phyloP scores from a whole-genome alignment of 2,797 vertebrate genomes.

The Amblyopsis hoosieri region DNA sequence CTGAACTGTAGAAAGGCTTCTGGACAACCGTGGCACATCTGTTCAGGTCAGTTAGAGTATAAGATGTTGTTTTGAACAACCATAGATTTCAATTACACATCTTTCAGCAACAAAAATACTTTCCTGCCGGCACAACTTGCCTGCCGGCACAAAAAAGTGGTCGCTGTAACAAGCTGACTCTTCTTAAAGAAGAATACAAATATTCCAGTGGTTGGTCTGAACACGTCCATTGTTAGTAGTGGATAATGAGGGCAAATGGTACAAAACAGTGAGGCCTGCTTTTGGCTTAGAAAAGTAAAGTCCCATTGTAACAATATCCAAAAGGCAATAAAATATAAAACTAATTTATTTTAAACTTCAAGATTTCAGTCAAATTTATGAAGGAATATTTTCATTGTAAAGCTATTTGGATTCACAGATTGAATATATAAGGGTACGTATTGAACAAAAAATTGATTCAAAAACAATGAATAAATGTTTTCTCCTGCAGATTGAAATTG shows the following conservation, averaged over 20 bases:
- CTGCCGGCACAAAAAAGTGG: conserved; percentile 24
- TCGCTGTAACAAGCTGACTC: conserved; percentile 21
- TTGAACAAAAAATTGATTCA: conserved; percentile 44
- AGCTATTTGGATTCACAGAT: conserved; percentile 47
- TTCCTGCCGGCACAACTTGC: conserved; percentile 34
- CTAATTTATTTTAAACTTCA: conserved; percentile 17
- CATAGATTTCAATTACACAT: conserved; percentile 48
- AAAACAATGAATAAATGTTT: conserved; percentile 76
- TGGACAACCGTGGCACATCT: background rate
- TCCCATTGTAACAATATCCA: conserved; percentile 42
- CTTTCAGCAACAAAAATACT: conserved; percentile 39
- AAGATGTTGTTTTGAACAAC: conserved; percentile 1
- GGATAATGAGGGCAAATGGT: conserved; percentile 50
- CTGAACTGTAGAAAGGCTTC: background rate
- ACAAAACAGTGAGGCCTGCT: conserved; percentile 46
- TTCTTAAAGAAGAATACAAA: conserved; percentile 26
- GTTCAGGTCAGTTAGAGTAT: conserved; percentile 26
- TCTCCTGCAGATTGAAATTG: conserved; percentile 25
- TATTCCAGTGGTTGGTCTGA: conserved; percentile 49
- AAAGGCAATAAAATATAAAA: conserved; percentile 43
- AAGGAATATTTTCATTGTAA: conserved; percentile 31
- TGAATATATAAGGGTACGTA: conserved; percentile 40
- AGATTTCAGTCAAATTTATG: conserved; percentile 29
- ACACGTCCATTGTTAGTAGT: conserved; percentile 21
- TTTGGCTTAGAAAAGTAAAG: conserved; percentile 50